phyloP scores from a whole-genome alignment of 2,113 vertebrate species.

The Suricata suricatta region DNA sequence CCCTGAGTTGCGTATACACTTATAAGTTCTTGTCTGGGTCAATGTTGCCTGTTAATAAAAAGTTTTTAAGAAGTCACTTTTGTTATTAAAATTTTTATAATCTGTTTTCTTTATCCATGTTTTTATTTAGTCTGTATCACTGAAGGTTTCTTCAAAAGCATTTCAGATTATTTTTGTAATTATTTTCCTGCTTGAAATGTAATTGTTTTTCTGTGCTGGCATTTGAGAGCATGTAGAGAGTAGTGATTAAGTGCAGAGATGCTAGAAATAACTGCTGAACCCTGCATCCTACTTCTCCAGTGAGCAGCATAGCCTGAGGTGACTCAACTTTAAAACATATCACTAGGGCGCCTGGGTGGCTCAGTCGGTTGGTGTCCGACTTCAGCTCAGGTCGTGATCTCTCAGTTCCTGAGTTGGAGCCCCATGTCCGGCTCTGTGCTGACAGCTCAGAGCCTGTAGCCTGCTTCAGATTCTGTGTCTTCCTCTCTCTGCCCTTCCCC shows the following conservation, averaged over 20 bases:
- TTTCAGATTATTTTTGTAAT: slow-evolving; percentile 19
- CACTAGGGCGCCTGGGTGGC: not conserved
- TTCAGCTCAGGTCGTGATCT: too few species aligned
- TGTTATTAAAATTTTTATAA: not conserved
- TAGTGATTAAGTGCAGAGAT: not conserved
- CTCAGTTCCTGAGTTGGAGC: too few species aligned
- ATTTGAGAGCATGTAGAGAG: not conserved
- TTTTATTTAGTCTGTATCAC: not conserved
- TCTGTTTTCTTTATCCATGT: not conserved
- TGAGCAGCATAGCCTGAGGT: not conserved
- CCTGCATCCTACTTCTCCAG: not conserved
- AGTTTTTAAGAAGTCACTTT: not conserved
- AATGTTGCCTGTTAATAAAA: not conserved
- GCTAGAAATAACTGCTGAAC: not conserved
- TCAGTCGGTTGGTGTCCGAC: too few species aligned
- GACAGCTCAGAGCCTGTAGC: too few species aligned
- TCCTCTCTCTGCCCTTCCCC: too few species aligned
- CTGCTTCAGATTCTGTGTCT: too few species aligned
- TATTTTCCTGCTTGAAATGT: slow-evolving; percentile 4
- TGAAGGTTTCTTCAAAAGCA: not conserved
- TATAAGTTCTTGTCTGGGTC: not conserved
- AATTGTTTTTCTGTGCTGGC: not conserved
- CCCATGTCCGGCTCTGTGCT: too few species aligned
- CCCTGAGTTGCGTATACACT: not conserved
- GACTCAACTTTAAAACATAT: not conserved